Percentiles rank a stretch among this genome's conserved stretches.
phyloP scores from a whole-genome alignment of 2,888 invertebrate genomes.

The Reticulitermes lucifugus region DNA sequence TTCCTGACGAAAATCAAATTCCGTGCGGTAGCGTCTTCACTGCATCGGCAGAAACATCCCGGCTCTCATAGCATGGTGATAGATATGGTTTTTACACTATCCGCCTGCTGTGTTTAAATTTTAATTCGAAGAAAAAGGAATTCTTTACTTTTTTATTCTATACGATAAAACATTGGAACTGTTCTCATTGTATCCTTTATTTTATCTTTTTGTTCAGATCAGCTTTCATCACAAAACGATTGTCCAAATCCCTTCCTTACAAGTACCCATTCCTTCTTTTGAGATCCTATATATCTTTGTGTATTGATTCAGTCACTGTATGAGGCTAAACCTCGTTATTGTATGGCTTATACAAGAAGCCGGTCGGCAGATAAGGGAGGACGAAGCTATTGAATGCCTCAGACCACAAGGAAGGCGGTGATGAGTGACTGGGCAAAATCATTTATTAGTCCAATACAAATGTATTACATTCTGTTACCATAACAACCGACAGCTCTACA shows the following conservation, averaged over 20 bases:
- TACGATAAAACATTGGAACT: not conserved
- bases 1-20: no score
- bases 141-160: not conserved
- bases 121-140: conserved; percentile 6
- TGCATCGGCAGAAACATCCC: no score
- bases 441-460: conserved; percentile 15
- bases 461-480: not conserved
- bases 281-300: not conserved
- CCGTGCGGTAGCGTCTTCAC: no score
- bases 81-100: no score
- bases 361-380: conserved; percentile 7
- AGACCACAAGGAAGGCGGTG: not conserved
- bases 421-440: conserved; percentile 27
- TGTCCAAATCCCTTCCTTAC: not conserved
- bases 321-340: conserved; percentile 27
- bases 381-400: not conserved
- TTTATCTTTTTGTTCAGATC: conserved; percentile 5
- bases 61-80: no score
- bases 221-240: conserved; percentile 13
- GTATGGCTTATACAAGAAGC: conserved; percentile 9
- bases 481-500: not conserved
- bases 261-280: not conserved
- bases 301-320: conserved; percentile 33
- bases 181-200: not conserved
- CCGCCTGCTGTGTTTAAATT: not conserved